A percentile compares a stretch with the other conserved stretches of the same genome.
Conservation (phyloP, 1,140 invertebrate species). For the Cydia fagiglandana region DNA sequence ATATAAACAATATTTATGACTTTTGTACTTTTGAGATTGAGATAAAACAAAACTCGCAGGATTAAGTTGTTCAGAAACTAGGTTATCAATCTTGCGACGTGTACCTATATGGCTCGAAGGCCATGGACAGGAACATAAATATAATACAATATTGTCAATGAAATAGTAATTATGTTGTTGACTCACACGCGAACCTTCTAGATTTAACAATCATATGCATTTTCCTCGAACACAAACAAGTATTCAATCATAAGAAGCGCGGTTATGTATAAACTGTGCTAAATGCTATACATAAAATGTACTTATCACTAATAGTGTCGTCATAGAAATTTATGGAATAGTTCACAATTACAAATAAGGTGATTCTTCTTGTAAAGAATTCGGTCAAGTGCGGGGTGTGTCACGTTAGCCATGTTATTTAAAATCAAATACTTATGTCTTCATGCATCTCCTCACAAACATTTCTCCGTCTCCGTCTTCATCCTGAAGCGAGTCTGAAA, state of each 20-base stretch:
- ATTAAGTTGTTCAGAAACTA: neutral
- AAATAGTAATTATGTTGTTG: slow-evolving; percentile 17
- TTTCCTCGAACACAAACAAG: neutral
- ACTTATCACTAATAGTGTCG: neutral
- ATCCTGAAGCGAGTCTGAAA: too few species aligned
- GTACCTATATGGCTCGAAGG: slow-evolving; percentile 7
- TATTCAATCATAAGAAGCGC: neutral
- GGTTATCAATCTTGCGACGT: neutral
- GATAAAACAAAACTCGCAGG: slow-evolving; percentile 8
- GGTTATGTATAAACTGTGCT: neutral
- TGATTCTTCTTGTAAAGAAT: neutral
- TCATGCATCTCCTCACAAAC: too few species aligned
- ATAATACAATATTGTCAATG: slow-evolving; percentile 29
- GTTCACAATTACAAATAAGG: slow-evolving; percentile 1
- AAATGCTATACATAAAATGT: neutral
- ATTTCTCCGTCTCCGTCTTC: too few species aligned
- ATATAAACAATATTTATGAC: neutral
- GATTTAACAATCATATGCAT: neutral
- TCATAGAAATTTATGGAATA: neutral
- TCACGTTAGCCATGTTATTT: neutral
- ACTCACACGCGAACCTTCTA: neutral
- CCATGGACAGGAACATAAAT: neutral
- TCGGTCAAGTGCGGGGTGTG: slow-evolving; percentile 9
- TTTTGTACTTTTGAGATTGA: neutral
- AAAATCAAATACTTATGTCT: neutral